Evolutionary conservation across 2,797 vertebrate species (phyloP), one percentile per base, ranked within the genome.

Genomic region (Sebastes paucispinis): DNA sequence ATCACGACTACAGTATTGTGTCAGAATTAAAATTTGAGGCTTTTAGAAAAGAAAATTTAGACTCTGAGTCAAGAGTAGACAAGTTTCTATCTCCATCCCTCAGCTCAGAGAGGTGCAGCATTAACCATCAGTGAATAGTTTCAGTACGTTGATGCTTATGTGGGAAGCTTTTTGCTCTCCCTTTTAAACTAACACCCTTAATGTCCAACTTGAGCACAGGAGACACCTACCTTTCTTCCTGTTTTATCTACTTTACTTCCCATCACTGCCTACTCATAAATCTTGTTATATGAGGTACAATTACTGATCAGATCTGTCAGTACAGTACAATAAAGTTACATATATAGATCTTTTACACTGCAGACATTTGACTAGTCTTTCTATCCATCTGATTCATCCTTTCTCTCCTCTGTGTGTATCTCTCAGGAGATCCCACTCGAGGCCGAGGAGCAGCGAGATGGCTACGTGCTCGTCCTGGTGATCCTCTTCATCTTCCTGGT

Each of bases 401-500:
- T 32, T 29, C 24, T 14, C 31, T 67, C 4, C 68, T 68, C 66
- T 79, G 34, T 83, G 22, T 39, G 12, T 82, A 11, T 82, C 13
- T 67, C 18, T 64, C 82, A 96, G 95, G 93, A 92, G 81, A 84
- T 94, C 80, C 93, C 95, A 31, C 59, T 91, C 18, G 88, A 92
- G 77, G 85, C 77, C 0, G 83, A 87, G 36, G 93, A 93, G 92
- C 91, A 94, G 73, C 94, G 96, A 89, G 96, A 98, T 95, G 97
- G 97, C 88, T 97, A 96, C n/a, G 93, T 96, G 87, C 94, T 98
- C 79, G 94, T 98, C 75, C 91, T 98, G 79, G 97, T 97, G 83
- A 95, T 99, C 80, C 93, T 98, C 86, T 98, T 96, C 73, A 93
- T 98, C 88, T 96, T 99, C 85, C 95, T 98, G 8, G 97, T 97